Base-by-base conservation (phyloP, 2,113 vertebrate species). In the Edolisoma coerulescens region DNA sequence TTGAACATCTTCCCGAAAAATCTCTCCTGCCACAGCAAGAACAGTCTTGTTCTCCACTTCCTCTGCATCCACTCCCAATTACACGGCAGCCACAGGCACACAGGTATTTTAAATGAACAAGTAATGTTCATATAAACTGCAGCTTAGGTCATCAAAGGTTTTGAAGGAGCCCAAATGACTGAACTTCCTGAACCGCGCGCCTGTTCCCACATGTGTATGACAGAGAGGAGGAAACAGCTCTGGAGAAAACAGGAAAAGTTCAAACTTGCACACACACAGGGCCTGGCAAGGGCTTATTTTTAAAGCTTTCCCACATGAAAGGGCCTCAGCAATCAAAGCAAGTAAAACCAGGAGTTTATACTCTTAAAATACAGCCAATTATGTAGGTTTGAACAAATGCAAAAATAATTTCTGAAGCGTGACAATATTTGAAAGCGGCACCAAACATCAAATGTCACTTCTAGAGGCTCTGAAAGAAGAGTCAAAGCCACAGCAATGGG, bases 291-390 rank as follows among this genome's bases (percentile, higher is more conserved):
- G 50, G 70, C 50, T 89, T 22, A 16, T 57, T 77, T 90, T 84
- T 71, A 60, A 94, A 91, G 69, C 44, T 82, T 96, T 95, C 81
- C 96, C 92, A 94, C 94, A 88, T 84, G 83, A 95, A 97, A 89
- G 71, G 74, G 67, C 5, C 63, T 67, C 53, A 77, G 77, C 75
- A 92, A 87, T 47, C 47, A 87, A 93, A 96, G 79, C 85, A 93
- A 92, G 76, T 47, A 19, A 93, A 93, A 92, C 1, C 59, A 90
- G 73, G 74, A 74, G 63, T 83, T 95, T 50, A 44, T 24, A 11
- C 39, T 70, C 44, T 44, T 80, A 70, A 88, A 90, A 89, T 45
- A 63, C 0, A 50, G 80, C 11, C 23, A 61, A 63, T 93, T 88
- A 83, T 11, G 45, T 54, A 53, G 73, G 19, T 24, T 39, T 87